Percentiles rank a stretch among this genome's conserved stretches.
These are phyloP conservation scores for Mus musculus DNA, from an alignment of 2,113 vertebrate genomes.

Conservation along the genomic window GRCm39 chr16:62316501-62317000, in stretches of 20 bases:
- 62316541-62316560: not conserved
- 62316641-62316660: not conserved
- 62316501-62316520: not conserved
- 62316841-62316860: too few relatives aligned
- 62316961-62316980: not conserved
- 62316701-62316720: not conserved
- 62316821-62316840: not conserved
- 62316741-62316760: too few relatives aligned
- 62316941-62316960: not conserved
- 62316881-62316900: conserved; percentile 30
- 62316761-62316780: too few relatives aligned
- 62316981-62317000: not conserved
- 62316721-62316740: not conserved
- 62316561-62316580: not conserved
- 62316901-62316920: not conserved
- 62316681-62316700: not conserved
- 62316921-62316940: conserved; percentile 27
- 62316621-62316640: not conserved
- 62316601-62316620: not conserved
- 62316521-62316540: not conserved
- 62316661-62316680: not conserved
- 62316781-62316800: too few relatives aligned
- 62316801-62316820: not conserved
- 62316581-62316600: not conserved
- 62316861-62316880: not conserved